Percentiles rank a stretch among this genome's conserved stretches.
These are phyloP conservation scores for Creontiades dilutus DNA, from an alignment of 2,888 invertebrate genomes.

Conservation along the genomic window DNA sequence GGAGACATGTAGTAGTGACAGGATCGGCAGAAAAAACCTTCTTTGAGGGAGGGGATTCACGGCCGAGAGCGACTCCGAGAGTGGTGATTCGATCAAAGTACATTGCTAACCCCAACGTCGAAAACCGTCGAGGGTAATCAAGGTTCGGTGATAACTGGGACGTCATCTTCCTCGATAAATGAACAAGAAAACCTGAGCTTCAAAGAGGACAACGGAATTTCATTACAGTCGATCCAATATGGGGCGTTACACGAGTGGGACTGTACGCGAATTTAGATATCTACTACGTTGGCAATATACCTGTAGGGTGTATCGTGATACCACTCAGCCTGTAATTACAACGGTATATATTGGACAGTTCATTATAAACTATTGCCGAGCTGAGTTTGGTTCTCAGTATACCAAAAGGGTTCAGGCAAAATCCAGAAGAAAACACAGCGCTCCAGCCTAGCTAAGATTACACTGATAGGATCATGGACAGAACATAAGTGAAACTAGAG, in stretches of 20 bases:
- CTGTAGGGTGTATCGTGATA: no score
- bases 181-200: neutral
- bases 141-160: neutral
- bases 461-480: no score
- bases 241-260: neutral
- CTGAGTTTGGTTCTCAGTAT: neutral
- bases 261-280: neutral
- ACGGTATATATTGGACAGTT: no score
- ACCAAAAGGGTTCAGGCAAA: neutral
- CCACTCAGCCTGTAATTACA: no score
- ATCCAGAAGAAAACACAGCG: no score
- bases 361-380: no score
- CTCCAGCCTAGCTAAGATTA: no score
- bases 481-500: no score
- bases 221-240: neutral
- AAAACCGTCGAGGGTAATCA: neutral
- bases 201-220: neutral
- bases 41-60: neutral
- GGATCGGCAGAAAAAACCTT: neutral
- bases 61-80: neutral
- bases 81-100: conserved; percentile 52
- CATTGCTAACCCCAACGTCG: neutral
- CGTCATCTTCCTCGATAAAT: conserved; percentile 9
- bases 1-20: neutral
- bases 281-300: no score